Evolutionary conservation across 2,797 vertebrate species (phyloP).

Genomic region (Pseudochromis fuscus): DNA sequence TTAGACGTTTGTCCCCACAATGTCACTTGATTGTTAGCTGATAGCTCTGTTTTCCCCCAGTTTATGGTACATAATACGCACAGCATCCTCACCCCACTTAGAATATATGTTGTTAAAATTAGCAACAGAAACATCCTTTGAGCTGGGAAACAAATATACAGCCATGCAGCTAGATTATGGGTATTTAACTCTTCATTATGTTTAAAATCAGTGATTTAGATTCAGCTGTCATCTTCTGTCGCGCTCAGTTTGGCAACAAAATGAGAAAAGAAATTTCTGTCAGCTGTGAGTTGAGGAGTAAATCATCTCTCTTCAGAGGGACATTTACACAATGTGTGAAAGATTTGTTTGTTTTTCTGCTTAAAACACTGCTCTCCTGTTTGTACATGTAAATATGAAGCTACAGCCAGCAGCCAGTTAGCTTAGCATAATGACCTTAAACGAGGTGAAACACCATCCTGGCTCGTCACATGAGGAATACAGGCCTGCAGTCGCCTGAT

Average conservation of each 20-base stretch:
- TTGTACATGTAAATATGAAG: not conserved
- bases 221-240: not conserved
- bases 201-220: not conserved
- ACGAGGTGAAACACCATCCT: not conserved
- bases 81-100: not conserved
- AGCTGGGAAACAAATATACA: not conserved
- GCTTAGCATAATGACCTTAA: not conserved
- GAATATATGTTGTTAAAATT: not conserved
- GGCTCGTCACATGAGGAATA: not conserved
- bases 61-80: conserved; percentile 3
- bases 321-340: no score
- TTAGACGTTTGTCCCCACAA: conserved; percentile 46
- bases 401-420: not conserved
- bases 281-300: not conserved
- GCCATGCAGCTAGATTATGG: not conserved
- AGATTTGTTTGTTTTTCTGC: not conserved
- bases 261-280: not conserved
- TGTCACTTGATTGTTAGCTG: conserved; percentile 22
- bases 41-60: conserved; percentile 14
- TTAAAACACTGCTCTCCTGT: no score
- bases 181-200: not conserved
- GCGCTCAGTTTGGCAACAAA: not conserved
- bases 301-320: not conserved
- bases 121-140: not conserved
- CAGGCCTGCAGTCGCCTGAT: not conserved